Percentiles rank a stretch among this genome's conserved stretches.
These are phyloP conservation scores for Bovichtus diacanthus DNA, from an alignment of 2,797 vertebrate genomes.

Conservation along the genomic window DNA sequence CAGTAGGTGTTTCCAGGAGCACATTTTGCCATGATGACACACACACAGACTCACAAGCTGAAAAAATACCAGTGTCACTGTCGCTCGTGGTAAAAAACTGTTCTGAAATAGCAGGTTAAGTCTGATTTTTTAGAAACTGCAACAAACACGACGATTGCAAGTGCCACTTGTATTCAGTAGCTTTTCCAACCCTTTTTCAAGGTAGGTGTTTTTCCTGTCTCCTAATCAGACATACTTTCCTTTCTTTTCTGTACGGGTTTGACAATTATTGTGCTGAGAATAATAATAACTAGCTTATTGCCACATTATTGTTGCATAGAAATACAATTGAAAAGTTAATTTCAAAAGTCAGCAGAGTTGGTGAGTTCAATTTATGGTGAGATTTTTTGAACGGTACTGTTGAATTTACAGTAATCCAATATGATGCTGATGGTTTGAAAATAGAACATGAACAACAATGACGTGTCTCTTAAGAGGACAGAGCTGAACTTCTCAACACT, in stretches of 20 bases:
- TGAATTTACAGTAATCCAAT: constrained; percentile 4
- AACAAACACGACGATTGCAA: constrained; percentile 18
- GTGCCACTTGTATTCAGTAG: not conserved
- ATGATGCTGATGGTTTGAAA: constrained; percentile 1
- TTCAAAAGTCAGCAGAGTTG: constrained; percentile 7
- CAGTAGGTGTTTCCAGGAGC: no score
- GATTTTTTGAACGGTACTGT: not conserved
- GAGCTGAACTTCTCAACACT: constrained; percentile 13
- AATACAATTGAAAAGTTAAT: constrained; percentile 1
- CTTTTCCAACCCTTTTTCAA: not conserved
- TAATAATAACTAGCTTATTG: no score
- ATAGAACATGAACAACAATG: constrained; percentile 19
- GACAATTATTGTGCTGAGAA: not conserved
- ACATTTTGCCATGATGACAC: no score
- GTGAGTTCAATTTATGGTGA: constrained; percentile 7
- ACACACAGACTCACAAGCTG: no score
- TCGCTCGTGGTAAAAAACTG: no score
- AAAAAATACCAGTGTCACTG: no score
- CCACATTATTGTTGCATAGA: not conserved
- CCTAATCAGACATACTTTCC: not conserved
- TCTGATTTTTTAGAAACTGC: constrained; percentile 11
- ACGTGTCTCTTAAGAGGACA: not conserved
- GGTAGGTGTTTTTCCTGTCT: not conserved
- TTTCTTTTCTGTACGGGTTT: not conserved
- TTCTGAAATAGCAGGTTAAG: constrained; percentile 10